These are phyloP conservation scores for Listrodromus nycthemerus DNA, from an alignment of 2,888 invertebrate genomes.

Conservation along the genomic window DNA sequence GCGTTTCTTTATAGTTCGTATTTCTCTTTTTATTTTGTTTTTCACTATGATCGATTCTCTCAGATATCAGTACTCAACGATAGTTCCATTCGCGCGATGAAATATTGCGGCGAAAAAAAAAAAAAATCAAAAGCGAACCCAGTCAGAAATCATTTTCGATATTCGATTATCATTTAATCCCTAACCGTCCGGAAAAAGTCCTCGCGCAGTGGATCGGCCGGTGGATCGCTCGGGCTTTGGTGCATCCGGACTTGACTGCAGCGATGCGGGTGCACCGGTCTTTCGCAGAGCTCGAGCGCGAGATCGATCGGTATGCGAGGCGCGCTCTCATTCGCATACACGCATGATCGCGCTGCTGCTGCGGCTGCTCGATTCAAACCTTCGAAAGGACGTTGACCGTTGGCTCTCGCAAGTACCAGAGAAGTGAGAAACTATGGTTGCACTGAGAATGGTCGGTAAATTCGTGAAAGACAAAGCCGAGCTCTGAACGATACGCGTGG, in stretches of 20 bases:
- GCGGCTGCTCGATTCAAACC: constrained; percentile 74
- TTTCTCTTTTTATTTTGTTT: constrained; percentile 6
- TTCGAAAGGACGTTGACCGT: constrained; percentile 82
- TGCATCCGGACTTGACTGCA: constrained; percentile 62
- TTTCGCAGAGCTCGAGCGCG: constrained; percentile 57
- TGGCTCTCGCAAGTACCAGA: constrained; percentile 38
- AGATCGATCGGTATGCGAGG: constrained; percentile 78
- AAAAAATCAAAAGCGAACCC: neutral
- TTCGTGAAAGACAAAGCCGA: constrained; percentile 31
- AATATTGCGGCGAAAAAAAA: constrained; percentile 20
- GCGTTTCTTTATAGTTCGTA: constrained; percentile 24
- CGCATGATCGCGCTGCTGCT: constrained; percentile 70
- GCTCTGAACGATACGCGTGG: neutral
- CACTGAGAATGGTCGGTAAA: constrained; percentile 16
- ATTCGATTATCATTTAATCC: too few relatives aligned
- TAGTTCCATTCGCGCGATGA: constrained; percentile 1
- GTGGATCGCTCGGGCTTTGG: constrained; percentile 37
- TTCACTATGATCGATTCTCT: constrained; percentile 50
- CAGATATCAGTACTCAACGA: constrained; percentile 41
- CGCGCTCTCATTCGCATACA: constrained; percentile 74
- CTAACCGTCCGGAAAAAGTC: neutral
- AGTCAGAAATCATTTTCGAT: neutral
- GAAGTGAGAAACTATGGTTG: constrained; percentile 51
- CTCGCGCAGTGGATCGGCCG: neutral
- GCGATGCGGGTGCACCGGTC: constrained; percentile 33